Percentiles rank a stretch among this genome's conserved stretches.
phyloP scores from a whole-genome alignment of 2,113 vertebrate genomes.

The Perccottus glenii region DNA sequence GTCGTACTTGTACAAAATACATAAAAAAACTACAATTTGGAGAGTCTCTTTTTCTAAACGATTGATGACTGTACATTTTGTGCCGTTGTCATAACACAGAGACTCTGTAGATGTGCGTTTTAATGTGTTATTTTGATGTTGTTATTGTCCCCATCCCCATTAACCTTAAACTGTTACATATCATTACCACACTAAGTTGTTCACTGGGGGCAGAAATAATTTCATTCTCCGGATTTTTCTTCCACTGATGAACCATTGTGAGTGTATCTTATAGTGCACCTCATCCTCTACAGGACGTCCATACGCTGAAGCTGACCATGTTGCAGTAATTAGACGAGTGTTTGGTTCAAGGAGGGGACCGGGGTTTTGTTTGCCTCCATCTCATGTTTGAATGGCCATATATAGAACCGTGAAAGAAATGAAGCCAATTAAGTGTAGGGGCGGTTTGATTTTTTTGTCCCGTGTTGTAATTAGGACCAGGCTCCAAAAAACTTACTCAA shows the following conservation, averaged over 20 bases:
- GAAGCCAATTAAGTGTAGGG: constrained; percentile 77
- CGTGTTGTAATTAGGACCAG: constrained; percentile 73
- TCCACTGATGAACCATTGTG: neutral
- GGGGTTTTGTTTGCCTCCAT: constrained; percentile 79
- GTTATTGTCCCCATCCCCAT: no score
- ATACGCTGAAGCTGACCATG: constrained; percentile 64
- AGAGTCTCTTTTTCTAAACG: no score
- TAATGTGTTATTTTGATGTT: no score
- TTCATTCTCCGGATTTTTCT: neutral
- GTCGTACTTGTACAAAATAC: no score
- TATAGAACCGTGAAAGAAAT: constrained; percentile 76
- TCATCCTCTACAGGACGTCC: constrained; percentile 42
- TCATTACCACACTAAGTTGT: neutral
- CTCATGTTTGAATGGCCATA: constrained; percentile 74
- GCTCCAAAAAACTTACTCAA: constrained; percentile 71
- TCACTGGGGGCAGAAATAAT: constrained; percentile 30
- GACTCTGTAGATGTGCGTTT: no score
- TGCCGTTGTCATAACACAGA: no score
- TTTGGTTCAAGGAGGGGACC: constrained; percentile 75
- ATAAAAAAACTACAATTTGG: no score
- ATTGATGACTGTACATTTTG: no score
- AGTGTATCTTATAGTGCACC: constrained; percentile 22
- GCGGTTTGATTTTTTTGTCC: constrained; percentile 75
- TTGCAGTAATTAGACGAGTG: constrained; percentile 73
- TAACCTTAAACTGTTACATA: neutral